Evolutionary conservation across 2,888 invertebrate species (phyloP).

Genomic region (Erebia palarica): DNA sequence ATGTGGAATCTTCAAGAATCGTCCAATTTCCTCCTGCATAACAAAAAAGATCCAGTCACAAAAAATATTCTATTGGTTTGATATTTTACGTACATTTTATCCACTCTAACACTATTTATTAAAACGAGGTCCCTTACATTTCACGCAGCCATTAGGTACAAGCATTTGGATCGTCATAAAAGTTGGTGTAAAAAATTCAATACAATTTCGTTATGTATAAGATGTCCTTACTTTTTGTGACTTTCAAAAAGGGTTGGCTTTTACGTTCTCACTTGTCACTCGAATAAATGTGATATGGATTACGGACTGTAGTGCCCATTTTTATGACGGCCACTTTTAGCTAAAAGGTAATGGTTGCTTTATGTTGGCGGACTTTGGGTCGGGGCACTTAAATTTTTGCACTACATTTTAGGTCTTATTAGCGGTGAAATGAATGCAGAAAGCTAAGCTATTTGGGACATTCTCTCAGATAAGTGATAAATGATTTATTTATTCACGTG

Average conservation of each 20-base stretch:
- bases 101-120: conserved; percentile 14
- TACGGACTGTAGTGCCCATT: conserved; percentile 30
- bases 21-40: not conserved
- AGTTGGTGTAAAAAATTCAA: conserved; percentile 34
- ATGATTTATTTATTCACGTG: too few relatives aligned
- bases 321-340: conserved; percentile 32
- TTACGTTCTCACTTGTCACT: conserved; percentile 38
- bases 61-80: not conserved
- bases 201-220: conserved; percentile 34
- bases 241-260: conserved; percentile 38
- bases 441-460: too few relatives aligned
- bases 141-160: conserved; percentile 28
- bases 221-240: conserved; percentile 34
- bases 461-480: too few relatives aligned
- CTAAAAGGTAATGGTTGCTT: conserved; percentile 28
- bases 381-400: conserved; percentile 4
- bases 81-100: not conserved
- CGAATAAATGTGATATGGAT: conserved; percentile 32
- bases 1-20: not conserved
- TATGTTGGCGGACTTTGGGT: conserved; percentile 14
- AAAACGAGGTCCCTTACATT: conserved; percentile 17
- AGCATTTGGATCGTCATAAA: conserved; percentile 33
- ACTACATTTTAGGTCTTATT: not conserved
- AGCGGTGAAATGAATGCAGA: too few relatives aligned
- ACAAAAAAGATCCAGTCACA: not conserved